These are phyloP conservation scores for Netelia inedita DNA, from an alignment of 2,888 invertebrate genomes.

Conservation along the genomic window DNA sequence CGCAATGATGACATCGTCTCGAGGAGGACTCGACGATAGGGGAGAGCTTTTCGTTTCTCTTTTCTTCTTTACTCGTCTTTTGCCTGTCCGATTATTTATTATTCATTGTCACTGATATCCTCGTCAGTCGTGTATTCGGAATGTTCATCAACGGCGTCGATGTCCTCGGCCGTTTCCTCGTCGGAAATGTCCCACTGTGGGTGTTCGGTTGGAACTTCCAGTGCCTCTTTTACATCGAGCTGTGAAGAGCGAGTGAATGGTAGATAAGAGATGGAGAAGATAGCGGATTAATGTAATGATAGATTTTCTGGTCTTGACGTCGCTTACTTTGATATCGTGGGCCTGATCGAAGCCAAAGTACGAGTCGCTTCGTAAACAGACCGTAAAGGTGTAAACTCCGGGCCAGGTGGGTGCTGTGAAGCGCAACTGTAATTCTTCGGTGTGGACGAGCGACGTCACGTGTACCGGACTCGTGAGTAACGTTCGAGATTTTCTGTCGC, in stretches of 20 bases:
- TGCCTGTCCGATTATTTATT: constrained; percentile 56
- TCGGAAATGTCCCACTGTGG: constrained; percentile 99
- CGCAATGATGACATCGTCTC: not conserved
- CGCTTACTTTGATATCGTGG: constrained; percentile 93
- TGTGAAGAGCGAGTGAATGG: constrained; percentile 75
- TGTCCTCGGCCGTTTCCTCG: constrained; percentile 93
- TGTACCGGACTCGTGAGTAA: constrained; percentile 97
- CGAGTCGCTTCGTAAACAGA: constrained; percentile 96
- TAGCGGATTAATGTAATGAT: constrained; percentile 3
- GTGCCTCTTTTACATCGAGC: constrained; percentile 98
- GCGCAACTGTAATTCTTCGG: constrained; percentile 95
- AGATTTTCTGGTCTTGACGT: not conserved
- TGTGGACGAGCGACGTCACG: constrained; percentile 95
- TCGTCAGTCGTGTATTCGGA: constrained; percentile 90
- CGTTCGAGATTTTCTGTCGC: constrained; percentile 96
- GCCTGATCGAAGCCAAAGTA: constrained; percentile 98
- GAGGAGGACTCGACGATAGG: not conserved
- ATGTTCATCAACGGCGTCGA: constrained; percentile 87
- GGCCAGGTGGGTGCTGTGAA: constrained; percentile 98
- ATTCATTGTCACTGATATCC: constrained; percentile 87
- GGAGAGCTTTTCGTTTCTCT: constrained; percentile 3
- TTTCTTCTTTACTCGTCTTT: constrained; percentile 10
- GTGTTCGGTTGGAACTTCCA: constrained; percentile 95
- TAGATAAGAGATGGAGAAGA: not conserved
- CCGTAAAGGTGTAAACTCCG: constrained; percentile 96